Evolutionary conservation across 2,797 vertebrate species (phyloP).

Genomic region (Scyliorhinus canicula): DNA sequence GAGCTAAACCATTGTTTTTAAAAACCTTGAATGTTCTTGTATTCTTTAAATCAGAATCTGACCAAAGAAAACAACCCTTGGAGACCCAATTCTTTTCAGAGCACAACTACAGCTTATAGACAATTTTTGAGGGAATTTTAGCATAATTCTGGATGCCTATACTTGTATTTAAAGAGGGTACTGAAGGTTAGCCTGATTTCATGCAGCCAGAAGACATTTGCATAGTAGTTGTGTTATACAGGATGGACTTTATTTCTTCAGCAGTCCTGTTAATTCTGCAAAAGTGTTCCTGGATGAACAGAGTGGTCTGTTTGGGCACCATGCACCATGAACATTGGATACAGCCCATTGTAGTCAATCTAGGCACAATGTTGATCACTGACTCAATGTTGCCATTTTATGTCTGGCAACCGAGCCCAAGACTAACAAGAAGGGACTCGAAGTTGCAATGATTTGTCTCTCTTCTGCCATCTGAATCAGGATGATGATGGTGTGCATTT

Average conservation of each 20-base stretch:
- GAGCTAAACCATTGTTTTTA: no score
- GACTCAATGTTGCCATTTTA: neutral
- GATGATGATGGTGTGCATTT: neutral
- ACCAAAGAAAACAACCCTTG: conserved; percentile 35
- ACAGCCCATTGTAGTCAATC: neutral
- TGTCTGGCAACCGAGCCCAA: neutral
- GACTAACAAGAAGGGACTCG: neutral
- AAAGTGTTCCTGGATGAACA: neutral
- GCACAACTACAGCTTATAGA: neutral
- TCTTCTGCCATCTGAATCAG: neutral
- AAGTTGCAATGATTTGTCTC: neutral
- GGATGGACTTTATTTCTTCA: neutral
- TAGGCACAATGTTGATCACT: neutral
- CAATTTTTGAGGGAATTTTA: neutral
- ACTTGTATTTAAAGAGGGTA: neutral
- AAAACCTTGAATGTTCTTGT: conserved; percentile 43
- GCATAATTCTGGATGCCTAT: conserved; percentile 12
- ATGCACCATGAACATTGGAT: neutral
- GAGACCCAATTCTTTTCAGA: neutral
- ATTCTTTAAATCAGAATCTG: conserved; percentile 39
- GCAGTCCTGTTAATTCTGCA: neutral
- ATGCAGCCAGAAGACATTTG: neutral
- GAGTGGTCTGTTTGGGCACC: neutral
- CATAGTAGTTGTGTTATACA: neutral
- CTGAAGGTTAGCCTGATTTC: neutral